Evolutionary conservation across 2,797 vertebrate species (phyloP), one percentile per base, ranked within the genome.

Genomic region (Apogon talboti): DNA sequence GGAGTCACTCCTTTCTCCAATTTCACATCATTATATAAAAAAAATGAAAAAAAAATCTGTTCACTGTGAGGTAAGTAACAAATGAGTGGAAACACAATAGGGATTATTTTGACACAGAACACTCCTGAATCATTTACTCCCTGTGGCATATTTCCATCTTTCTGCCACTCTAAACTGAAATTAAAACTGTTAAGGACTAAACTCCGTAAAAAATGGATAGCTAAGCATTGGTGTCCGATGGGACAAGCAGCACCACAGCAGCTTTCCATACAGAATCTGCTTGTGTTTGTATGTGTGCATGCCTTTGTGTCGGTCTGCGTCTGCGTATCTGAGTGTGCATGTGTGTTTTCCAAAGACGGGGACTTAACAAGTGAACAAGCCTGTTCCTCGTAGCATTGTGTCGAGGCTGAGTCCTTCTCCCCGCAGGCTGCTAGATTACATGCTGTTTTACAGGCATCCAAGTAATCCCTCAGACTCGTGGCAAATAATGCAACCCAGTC

Each of bases 371-470:
- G 86, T 75, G 71, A 91, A 78, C 83, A 79, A 87, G 80, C 79
- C 85, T 75, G 76, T 89, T 85, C 60, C 72, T 84, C 49, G 45
- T 64, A 79, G 71, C 80, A 85, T 88, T 91, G 87, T 90, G 76
- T 74, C 30, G 51, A 82, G 83, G 79, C 87, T 88, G 86, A 92
- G 82, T 89, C 87, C 76, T 62, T 16, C 72, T 94, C 93, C 92
- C 94, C 68, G 68, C 61, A 73, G 93, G 88, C 90, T 64, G 77
- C 70, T 87, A 92, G 93, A 94, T 94, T 94, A 94, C 91, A 93
- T 81, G 89, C 92, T 88, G 89, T 89, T 93, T 90, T 87, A 89
- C 78, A 87, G 91, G 70, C 88, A 83, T 85, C 81, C 83, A 61
- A 87, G 89, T 94, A 94, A 94, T 93, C 93, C 93, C 76, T 85